Evolutionary conservation across 1,140 invertebrate genomes (phyloP).

Genomic region (Orchestia grillus): DNA sequence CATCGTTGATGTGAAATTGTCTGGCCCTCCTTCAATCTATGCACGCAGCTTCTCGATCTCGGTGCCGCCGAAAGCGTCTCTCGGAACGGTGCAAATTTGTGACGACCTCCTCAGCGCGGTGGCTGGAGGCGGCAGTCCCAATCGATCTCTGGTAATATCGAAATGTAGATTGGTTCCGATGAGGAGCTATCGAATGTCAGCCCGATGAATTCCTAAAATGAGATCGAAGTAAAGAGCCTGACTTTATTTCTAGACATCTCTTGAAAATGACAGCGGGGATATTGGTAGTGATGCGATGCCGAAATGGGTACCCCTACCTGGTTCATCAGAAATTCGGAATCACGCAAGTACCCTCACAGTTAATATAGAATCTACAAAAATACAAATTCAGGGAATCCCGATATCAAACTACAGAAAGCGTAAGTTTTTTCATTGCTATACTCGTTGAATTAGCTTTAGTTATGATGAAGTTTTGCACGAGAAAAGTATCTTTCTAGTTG

Average conservation of each 20-base stretch:
- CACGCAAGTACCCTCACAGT: neutral
- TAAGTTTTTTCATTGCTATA: neutral
- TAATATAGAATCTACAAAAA: neutral
- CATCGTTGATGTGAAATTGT: neutral
- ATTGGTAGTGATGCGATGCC: neutral
- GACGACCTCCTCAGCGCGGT: neutral
- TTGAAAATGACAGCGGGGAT: neutral
- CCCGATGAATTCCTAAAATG: constrained; percentile 25
- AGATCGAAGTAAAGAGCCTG: constrained; percentile 32
- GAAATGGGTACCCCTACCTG: neutral
- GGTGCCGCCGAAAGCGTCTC: neutral
- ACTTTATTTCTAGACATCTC: neutral
- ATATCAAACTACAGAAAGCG: neutral
- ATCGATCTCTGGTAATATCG: neutral
- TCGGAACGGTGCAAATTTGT: neutral
- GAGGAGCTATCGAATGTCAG: constrained; percentile 41
- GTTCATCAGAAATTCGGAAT: neutral
- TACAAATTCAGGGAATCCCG: neutral
- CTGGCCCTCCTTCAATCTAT: neutral
- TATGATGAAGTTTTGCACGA: neutral
- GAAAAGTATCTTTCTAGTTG: too few species aligned
- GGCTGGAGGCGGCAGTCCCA: neutral
- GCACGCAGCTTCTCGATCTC: too few species aligned
- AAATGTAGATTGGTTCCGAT: constrained; percentile 43
- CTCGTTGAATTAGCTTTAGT: neutral